Conservation (phyloP, 1,140 invertebrate species). For the Sminthurinus signatus region DNA sequence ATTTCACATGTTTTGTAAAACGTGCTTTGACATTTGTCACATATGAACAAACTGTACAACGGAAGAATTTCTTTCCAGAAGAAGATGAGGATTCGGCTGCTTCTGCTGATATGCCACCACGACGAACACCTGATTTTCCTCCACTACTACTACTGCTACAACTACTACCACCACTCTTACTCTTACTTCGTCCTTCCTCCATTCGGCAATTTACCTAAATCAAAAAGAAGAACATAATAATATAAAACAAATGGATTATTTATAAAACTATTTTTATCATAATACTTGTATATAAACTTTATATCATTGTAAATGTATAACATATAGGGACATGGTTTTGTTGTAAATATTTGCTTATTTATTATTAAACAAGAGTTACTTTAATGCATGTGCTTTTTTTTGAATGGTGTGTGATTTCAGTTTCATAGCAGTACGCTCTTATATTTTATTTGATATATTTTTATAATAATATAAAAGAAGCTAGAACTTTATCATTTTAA, state of each 20-base stretch:
- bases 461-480: too few species aligned
- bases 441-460: too few species aligned
- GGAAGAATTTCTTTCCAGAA: conserved; percentile 58
- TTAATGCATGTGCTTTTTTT: too few species aligned
- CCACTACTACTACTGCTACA: conserved; percentile 28
- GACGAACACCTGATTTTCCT: conserved; percentile 7
- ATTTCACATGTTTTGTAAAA: conserved; percentile 89
- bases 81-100: not conserved
- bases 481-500: too few species aligned
- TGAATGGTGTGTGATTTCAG: too few species aligned
- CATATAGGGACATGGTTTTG: too few species aligned
- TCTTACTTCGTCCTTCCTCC: conserved; percentile 26
- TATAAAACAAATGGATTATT: not conserved
- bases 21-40: conserved; percentile 81
- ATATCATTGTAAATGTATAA: too few species aligned
- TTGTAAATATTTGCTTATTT: too few species aligned
- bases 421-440: too few species aligned
- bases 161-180: conserved; percentile 37
- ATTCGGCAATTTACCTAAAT: conserved; percentile 9
- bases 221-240: not conserved
- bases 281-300: too few species aligned
- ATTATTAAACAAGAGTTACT: too few species aligned
- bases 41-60: conserved; percentile 81
- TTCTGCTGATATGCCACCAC: conserved; percentile 19
- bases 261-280: too few species aligned